Evolutionary conservation across 1,140 invertebrate species (phyloP).

Genomic region (Drosophila rufa): DNA sequence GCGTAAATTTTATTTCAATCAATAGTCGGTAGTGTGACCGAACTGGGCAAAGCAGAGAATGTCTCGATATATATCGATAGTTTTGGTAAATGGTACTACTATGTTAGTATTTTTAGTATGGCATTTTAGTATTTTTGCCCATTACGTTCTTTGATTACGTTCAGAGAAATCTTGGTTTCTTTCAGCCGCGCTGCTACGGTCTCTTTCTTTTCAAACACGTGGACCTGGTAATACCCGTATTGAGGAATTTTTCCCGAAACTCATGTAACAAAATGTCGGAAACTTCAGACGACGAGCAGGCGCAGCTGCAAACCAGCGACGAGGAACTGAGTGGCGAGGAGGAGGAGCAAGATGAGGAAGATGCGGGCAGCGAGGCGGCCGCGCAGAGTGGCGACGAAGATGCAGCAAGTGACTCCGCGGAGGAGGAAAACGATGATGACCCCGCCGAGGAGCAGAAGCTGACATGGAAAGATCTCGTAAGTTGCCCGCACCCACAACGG

Average conservation of each 20-base stretch:
- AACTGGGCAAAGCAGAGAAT: background rate
- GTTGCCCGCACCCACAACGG: background rate
- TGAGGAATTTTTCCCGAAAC: background rate
- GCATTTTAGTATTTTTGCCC: too few species aligned
- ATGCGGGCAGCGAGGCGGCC: constrained; percentile 2
- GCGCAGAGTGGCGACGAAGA: constrained; percentile 20
- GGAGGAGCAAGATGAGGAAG: constrained; percentile 37
- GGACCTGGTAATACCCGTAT: constrained; percentile 54
- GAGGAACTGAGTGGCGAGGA: constrained; percentile 56
- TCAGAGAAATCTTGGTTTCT: background rate
- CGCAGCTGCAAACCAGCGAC: constrained; percentile 56
- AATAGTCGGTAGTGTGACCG: constrained; percentile 35
- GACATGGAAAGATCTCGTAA: constrained; percentile 80
- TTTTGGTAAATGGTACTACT: too few species aligned
- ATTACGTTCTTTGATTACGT: too few species aligned
- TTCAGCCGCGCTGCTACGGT: background rate
- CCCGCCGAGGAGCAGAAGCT: constrained; percentile 34
- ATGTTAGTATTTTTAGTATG: too few species aligned
- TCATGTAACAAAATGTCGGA: constrained; percentile 73
- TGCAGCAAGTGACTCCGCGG: constrained; percentile 4
- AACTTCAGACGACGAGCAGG: constrained; percentile 79
- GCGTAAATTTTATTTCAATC: constrained; percentile 64
- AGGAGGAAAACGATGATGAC: constrained; percentile 11
- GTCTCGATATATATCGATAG: background rate
- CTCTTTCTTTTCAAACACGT: constrained; percentile 54